Base-by-base conservation (phyloP, 2,113 vertebrate genomes). In the Aegithalos caudatus region DNA sequence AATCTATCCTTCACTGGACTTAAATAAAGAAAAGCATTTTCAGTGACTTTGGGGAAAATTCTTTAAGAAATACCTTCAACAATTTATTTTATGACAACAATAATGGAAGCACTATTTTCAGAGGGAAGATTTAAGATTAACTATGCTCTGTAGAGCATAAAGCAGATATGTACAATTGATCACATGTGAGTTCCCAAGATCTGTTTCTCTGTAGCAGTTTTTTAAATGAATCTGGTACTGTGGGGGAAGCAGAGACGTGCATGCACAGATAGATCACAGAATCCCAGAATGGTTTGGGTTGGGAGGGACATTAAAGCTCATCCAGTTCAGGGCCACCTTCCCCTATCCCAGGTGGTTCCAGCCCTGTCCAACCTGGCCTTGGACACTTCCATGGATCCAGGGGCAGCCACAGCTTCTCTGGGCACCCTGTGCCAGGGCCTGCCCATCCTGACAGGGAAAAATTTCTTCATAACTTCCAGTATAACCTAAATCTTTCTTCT, bases 291-390 rank as follows among this genome's bases (percentile, higher is more conserved):
- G 47, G 40, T 40, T 60, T 61, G 61, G 53, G 29, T 12, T 54
- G 62, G n/a, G 38, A 54, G 29, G 21, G 14, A 35, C 25, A n/a
- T 47, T 23, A 35, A 48, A 48, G 18, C 10, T 14, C 29, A 47
- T 14, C 69, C n/a, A 24, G 9, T 40, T 53, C 69, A 35, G 29
- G 28, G 28, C 0, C 38, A 60, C 38, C 2, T 67, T 12, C 40
- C 70, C 4, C 40, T 5, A 0, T 1, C 9, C 38, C 53, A 67
- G 61, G 11, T 0, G 22, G 38, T 14, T 60, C 54, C 45, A 28
- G 1, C 10, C 0, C 42, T 0, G 0, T 50, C 51, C 77, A 61
- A 0, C n/a, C 47, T 61, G n/a, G n/a, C 53, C 47, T 61, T 27
- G 78, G n/a, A 3, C 38, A 22, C 4, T 40, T 1, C 38, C 54